Percentiles rank a stretch among this genome's conserved stretches.
These are phyloP conservation scores for Schrankia costaestrigalis DNA, from an alignment of 2,888 invertebrate species.

Conservation along the genomic window DNA sequence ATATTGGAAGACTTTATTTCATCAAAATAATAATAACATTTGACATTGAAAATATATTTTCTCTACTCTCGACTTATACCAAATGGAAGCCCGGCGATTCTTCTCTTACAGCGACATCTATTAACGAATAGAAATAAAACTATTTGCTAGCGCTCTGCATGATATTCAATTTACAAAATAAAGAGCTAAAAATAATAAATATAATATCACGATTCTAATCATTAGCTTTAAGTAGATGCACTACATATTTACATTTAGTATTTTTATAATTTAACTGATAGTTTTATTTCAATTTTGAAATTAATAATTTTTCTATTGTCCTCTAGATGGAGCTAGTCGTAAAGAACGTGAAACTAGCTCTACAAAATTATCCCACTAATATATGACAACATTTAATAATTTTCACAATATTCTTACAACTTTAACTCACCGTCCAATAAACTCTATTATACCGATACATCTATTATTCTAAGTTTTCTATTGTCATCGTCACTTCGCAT, in stretches of 20 bases:
- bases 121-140: conserved; percentile 18
- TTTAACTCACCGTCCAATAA: conserved; percentile 9
- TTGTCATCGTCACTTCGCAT: conserved; percentile 70
- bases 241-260: conserved; percentile 65
- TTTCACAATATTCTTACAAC: conserved; percentile 8
- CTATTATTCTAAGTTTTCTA: conserved; percentile 49
- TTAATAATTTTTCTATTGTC: conserved; percentile 24
- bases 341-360: too few species aligned
- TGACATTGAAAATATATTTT: conserved; percentile 74
- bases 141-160: too few species aligned
- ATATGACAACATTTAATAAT: conserved; percentile 1
- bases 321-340: conserved; percentile 39
- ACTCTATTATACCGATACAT: conserved; percentile 13
- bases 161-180: too few species aligned
- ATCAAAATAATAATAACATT: conserved; percentile 21
- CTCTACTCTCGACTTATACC: conserved; percentile 16
- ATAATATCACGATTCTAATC: neutral
- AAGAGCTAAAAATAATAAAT: neutral
- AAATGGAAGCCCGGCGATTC: conserved; percentile 45
- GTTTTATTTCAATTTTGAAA: conserved; percentile 37
- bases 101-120: conserved; percentile 23
- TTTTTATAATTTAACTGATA: conserved; percentile 66
- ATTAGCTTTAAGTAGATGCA: conserved; percentile 12
- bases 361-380: conserved; percentile 4
- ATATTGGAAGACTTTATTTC: conserved; percentile 44